phyloP scores from a whole-genome alignment of 2,797 vertebrate genomes.

The Myotis myotis region DNA sequence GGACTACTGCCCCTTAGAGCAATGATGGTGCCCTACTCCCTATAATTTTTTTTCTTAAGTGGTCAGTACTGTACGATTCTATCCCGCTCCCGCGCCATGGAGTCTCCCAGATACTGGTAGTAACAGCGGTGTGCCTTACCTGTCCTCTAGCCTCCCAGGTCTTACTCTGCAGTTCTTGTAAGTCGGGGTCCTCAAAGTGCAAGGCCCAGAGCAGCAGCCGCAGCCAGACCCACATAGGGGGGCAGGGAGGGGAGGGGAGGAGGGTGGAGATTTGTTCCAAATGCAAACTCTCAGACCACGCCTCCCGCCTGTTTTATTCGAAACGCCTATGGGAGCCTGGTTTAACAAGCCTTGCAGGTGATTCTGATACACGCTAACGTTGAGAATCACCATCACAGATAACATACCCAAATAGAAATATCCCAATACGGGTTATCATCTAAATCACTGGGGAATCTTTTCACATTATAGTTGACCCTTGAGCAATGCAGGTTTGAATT shows the following conservation, averaged over 20 bases:
- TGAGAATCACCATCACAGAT: background rate
- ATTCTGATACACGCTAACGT: background rate
- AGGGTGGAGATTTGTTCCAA: background rate
- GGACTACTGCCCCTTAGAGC: background rate
- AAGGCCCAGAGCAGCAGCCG: background rate
- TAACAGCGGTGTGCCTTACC: background rate
- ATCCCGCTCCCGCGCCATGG: fast-evolving
- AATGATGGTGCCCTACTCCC: background rate
- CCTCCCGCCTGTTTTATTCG: background rate
- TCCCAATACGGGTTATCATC: background rate
- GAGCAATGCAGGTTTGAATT: background rate
- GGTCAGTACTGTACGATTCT: background rate
- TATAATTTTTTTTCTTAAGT: background rate
- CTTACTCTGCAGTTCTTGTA: background rate
- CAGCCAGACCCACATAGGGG: fast-evolving
- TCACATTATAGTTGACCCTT: background rate
- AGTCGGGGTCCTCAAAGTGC: background rate
- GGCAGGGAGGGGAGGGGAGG: fast-evolving
- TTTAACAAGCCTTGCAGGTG: background rate
- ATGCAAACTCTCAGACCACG: background rate
- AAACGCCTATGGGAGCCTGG: background rate
- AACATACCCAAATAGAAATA: background rate
- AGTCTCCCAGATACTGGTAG: background rate
- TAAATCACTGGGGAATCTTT: background rate
- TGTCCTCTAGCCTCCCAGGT: background rate